Evolutionary conservation across 2,113 vertebrate genomes (phyloP).

Genomic region (Pseudorhombus dupliciocellatus): DNA sequence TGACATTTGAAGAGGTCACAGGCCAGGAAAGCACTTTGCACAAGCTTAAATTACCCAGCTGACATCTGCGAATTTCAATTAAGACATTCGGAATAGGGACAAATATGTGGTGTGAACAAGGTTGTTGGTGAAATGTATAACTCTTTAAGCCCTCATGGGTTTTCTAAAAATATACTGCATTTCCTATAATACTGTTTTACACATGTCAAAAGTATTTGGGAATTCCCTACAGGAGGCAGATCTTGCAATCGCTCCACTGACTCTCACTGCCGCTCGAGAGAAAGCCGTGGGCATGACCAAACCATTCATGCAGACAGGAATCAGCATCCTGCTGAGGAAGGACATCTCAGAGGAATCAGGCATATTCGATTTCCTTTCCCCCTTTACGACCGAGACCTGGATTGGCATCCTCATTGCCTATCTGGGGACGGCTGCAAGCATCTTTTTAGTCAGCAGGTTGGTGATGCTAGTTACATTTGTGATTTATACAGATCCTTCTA

Average conservation of each 20-base stretch:
- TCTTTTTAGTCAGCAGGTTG: slow-evolving; percentile 86
- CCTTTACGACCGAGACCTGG: slow-evolving; percentile 89
- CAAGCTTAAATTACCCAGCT: slow-evolving; percentile 1
- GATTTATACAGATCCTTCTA: background rate
- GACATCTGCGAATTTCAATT: background rate
- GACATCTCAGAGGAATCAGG: slow-evolving; percentile 78
- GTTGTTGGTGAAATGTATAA: background rate
- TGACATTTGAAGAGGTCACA: background rate
- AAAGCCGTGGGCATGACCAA: slow-evolving; percentile 87
- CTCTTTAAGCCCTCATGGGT: too few species aligned
- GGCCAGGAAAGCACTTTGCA: background rate
- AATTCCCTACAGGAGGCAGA: slow-evolving; percentile 83
- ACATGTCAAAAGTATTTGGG: background rate
- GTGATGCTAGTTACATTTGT: slow-evolving; percentile 3
- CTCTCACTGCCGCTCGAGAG: slow-evolving; percentile 85
- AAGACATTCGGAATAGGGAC: background rate
- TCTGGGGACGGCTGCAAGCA: slow-evolving; percentile 84
- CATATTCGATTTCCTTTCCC: slow-evolving; percentile 86
- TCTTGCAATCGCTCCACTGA: slow-evolving; percentile 87
- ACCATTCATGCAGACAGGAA: slow-evolving; percentile 89
- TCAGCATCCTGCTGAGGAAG: slow-evolving; percentile 87
- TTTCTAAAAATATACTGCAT: background rate
- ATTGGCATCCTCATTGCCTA: slow-evolving; percentile 85
- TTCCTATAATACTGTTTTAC: background rate
- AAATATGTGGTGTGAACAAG: background rate